phyloP scores from a whole-genome alignment of 2,113 vertebrate species.

The Macroglossus sobrinus region DNA sequence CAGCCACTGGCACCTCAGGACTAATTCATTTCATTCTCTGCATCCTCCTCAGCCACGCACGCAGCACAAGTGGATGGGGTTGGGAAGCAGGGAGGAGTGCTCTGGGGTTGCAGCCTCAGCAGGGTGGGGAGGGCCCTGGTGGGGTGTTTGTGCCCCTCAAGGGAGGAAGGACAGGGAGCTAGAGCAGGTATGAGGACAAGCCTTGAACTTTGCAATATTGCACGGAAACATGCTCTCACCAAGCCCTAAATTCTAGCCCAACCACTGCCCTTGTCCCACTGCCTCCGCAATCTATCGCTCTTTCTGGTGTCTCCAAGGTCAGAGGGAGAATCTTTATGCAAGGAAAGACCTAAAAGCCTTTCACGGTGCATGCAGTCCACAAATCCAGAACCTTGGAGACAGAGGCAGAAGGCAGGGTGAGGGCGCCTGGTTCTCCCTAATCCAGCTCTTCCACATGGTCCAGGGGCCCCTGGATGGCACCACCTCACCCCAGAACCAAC shows the following conservation, averaged over 20 bases:
- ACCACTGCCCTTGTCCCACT: not conserved
- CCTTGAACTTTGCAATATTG: accelerated
- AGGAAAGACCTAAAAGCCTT: not conserved
- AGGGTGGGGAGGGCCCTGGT: too few species aligned
- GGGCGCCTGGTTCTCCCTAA: not conserved
- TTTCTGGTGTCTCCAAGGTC: not conserved
- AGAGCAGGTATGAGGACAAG: not conserved
- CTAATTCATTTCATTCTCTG: not conserved
- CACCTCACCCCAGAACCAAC: not conserved
- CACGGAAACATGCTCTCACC: not conserved
- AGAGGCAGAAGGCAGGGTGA: not conserved
- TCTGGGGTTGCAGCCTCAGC: accelerated
- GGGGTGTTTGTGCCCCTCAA: not conserved
- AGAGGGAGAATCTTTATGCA: not conserved
- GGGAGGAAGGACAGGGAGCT: not conserved
- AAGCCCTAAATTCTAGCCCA: not conserved
- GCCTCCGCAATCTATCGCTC: not conserved
- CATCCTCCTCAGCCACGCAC: not conserved
- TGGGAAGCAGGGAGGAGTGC: accelerated
- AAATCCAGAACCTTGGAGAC: not conserved
- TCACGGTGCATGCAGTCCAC: not conserved
- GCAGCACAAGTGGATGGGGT: accelerated
- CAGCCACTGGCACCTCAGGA: not conserved
- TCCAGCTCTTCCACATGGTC: not conserved
- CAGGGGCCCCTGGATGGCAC: not conserved